Evolutionary conservation across 2,888 invertebrate species (phyloP), one percentile per base, ranked within the genome.

Genomic region (Aelia acuminata): DNA sequence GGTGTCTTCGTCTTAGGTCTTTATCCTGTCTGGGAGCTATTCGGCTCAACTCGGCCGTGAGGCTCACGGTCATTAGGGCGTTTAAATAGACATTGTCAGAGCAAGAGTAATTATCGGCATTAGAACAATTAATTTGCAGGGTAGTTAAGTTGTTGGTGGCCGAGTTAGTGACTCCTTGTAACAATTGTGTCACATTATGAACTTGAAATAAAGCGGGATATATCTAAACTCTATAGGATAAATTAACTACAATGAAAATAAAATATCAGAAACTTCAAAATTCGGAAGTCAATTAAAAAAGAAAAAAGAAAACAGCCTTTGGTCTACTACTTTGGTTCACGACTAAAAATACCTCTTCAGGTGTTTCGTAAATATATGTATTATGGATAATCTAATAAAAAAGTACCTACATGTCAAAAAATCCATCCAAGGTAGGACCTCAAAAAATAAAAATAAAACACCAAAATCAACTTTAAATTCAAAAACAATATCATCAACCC

Each of bases 1-100:
- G 75, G 75, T 75, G 75, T 75, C 75, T 75, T 75, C 75, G 35
- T 22, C 75, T 75, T 43, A 22, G 75, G 75, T 75, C 75, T 75
- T 75, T 75, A 75, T 75, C 75, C 75, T 39, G 75, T 22, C 39
- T 22, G 75, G 22, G 20, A 10, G 39, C 75, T 39, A 39, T 35
- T 75, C 75, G 75, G 75, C 75, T 43, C 75, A 57, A 39, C 75
- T 75, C 75, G 75, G 20, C 75, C 75, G 75, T 35, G 22, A 35
- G 39, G 75, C 75, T 26, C 26, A 26, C 31, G 10, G 75, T 75
- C 75, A 75, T 75, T 75, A 75, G 22, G 75, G 75, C 75, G 75
- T 39, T 75, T 75, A 75, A 43, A 11, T 57, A 57, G 57, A 57
- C 57, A 26, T 57, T 57, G 57, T 57, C 26, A 57, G 57, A 26